phyloP scores from a whole-genome alignment of 2,113 vertebrate genomes.

The Scophthalmus maximus region DNA sequence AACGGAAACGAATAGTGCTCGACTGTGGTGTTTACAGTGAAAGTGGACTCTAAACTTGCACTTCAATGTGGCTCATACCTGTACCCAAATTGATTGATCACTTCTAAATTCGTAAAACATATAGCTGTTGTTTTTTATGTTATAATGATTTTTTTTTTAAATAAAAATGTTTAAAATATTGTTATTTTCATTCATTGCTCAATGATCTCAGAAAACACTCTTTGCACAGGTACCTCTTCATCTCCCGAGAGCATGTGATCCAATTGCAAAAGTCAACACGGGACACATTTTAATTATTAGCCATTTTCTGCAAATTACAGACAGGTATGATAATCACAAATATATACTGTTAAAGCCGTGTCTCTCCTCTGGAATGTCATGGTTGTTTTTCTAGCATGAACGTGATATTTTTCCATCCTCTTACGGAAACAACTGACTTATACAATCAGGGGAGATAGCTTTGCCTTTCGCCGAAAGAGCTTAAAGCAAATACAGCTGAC shows the following conservation, averaged over 20 bases:
- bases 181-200: background rate
- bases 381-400: conserved; percentile 61
- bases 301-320: conserved; percentile 61
- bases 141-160: background rate
- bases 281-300: conserved; percentile 51
- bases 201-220: conserved; percentile 8
- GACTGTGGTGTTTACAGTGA: conserved; percentile 5
- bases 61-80: background rate
- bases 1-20: conserved; percentile 12
- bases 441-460: conserved; percentile 65
- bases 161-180: no score
- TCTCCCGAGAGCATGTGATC: conserved; percentile 19
- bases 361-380: conserved; percentile 54
- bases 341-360: conserved; percentile 21
- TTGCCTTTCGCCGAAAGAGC: conserved; percentile 25
- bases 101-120: conserved; percentile 32
- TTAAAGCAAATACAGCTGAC: conserved; percentile 54
- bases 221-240: conserved; percentile 16
- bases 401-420: conserved; percentile 66
- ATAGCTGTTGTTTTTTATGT: conserved; percentile 1
- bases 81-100: conserved; percentile 27
- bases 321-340: conserved; percentile 65
- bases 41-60: conserved; percentile 1
- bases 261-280: conserved; percentile 61
- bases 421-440: conserved; percentile 65